Base-by-base conservation (phyloP, 2,888 invertebrate genomes). In the Meloe dianella region DNA sequence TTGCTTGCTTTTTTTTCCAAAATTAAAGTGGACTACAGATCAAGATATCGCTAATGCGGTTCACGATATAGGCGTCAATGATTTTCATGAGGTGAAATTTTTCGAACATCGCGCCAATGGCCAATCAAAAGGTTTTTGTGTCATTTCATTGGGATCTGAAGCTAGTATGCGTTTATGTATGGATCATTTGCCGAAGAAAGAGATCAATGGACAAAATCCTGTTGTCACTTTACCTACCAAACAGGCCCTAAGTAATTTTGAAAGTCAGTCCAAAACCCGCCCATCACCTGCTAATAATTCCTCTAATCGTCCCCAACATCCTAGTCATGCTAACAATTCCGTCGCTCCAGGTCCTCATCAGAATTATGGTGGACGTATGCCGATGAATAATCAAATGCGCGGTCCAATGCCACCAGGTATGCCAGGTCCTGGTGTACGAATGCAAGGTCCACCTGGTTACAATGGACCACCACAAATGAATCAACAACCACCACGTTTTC, bases 41-140 rank as follows among this genome's bases (percentile, higher is more conserved):
- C 95, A 95, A 85, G 97, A 98, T 81, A 92, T 98, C 73, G 92
- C 93, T 61, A 95, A 96, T 85, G 92, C 93, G n/a, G 89, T 98
- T 69, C 89, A 90, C 62, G 92, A 92, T 74, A 88, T 95, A 76
- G 98, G 98, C 59, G 94, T 98, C 7, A 89, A 88, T 64, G 98
- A 99, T 85, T 92, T 99, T 80, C 89, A 97, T 79, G 99, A 99
- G 83, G 97, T 99, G 41, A 98, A 98, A 85, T 99, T 99, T 86
- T 98, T 98, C 86, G 99, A 99, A 85, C 99, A 99, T 86, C 90
- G 98, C 78, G 94, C 97, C 38, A 98, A 98, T 86, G 98, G 98
- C 29, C 98, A 98, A 84, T 97, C 97, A 0, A 98, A 98, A 87
- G 97, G 99, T 32, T 99, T 98, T 86, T 98, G 98, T 82, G 93